Percentiles rank a stretch among this genome's conserved stretches.
phyloP scores from a whole-genome alignment of 2,797 vertebrate species.

The Erethizon dorsatum region DNA sequence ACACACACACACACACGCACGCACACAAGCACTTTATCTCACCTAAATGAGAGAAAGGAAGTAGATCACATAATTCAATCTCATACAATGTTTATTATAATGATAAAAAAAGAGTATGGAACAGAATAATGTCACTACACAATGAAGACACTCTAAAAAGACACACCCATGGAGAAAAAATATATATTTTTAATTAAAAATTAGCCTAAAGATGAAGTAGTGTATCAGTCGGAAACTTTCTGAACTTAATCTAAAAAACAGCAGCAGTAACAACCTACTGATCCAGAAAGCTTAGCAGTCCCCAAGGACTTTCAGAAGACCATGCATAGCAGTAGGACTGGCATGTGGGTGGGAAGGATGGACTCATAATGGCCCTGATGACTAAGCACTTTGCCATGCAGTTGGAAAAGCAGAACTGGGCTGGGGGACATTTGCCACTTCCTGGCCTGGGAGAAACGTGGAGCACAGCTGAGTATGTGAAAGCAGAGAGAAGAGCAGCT shows the following conservation, averaged over 20 bases:
- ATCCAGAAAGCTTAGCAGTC: neutral
- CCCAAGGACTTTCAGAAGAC: neutral
- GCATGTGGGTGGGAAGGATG: neutral
- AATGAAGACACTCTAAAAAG: neutral
- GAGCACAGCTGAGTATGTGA: neutral
- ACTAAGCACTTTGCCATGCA: neutral
- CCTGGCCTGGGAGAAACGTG: neutral
- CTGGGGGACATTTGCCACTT: neutral
- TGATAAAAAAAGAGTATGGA: neutral
- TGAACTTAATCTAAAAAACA: neutral
- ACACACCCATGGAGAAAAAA: neutral
- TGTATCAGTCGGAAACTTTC: neutral
- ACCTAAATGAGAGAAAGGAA: neutral
- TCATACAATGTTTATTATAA: neutral
- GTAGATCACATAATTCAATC: neutral
- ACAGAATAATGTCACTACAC: neutral
- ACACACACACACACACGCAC: neutral
- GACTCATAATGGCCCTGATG: too few species aligned
- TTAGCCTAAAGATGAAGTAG: neutral
- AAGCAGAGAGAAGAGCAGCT: neutral
- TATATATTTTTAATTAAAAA: neutral
- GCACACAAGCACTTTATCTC: neutral
- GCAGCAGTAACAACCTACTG: neutral
- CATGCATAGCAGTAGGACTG: neutral
- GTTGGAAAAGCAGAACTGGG: neutral